Percentiles rank a stretch among this genome's conserved stretches.
phyloP scores from a whole-genome alignment of 2,113 vertebrate species.

The Budorcas taxicolor region DNA sequence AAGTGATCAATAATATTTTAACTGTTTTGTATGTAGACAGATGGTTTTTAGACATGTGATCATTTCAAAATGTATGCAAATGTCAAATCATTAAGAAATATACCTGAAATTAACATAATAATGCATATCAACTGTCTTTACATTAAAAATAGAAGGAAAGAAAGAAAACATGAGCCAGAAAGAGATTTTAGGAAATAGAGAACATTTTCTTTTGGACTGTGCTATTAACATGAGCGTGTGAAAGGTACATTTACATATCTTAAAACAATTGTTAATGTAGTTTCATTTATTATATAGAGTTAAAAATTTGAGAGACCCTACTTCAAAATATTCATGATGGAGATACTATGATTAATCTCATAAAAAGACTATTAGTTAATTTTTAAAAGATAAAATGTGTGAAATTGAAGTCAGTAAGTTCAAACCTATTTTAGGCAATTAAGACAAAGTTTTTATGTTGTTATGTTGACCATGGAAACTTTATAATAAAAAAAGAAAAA shows the following conservation, averaged over 20 bases:
- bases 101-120: background rate
- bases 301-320: slow-evolving; percentile 4
- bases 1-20: background rate
- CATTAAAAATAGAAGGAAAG: background rate
- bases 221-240: background rate
- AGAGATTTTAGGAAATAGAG: background rate
- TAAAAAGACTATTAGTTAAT: background rate
- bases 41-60: too few relatives aligned
- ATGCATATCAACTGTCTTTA: background rate
- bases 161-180: background rate
- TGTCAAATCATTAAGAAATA: background rate
- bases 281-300: background rate
- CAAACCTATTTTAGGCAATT: slow-evolving; percentile 71
- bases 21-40: background rate
- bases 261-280: background rate
- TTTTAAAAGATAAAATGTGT: slow-evolving; percentile 74
- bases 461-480: slow-evolving; percentile 44
- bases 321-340: slow-evolving; percentile 50
- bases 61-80: background rate
- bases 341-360: slow-evolving; percentile 57
- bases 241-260: background rate
- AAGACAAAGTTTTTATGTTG: slow-evolving; percentile 56
- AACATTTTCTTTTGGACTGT: background rate
- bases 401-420: slow-evolving; percentile 65
- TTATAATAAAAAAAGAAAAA: slow-evolving; percentile 27